phyloP scores from a whole-genome alignment of 2,113 vertebrate species.

The Dasypus novemcinctus region DNA sequence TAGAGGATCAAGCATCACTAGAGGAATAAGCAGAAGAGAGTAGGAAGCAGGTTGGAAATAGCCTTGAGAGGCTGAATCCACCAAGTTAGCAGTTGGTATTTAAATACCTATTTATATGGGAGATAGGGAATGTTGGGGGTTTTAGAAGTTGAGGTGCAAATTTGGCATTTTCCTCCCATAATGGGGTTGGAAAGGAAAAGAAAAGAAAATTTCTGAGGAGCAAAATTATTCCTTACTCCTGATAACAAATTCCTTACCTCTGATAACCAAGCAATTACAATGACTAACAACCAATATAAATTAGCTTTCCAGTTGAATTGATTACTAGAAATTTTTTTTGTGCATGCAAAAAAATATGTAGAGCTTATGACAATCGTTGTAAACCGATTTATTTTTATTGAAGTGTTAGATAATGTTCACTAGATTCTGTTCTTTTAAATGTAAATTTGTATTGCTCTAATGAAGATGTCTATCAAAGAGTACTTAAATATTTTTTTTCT shows the following conservation, averaged over 20 bases:
- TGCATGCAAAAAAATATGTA: not conserved
- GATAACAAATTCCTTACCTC: slow-evolving; percentile 77
- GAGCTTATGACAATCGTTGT: not conserved
- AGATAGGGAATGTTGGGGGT: not conserved
- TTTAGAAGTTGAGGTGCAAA: slow-evolving; percentile 21
- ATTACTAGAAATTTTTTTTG: not conserved
- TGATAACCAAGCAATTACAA: slow-evolving; percentile 79
- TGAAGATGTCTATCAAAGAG: not conserved
- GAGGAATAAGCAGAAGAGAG: slow-evolving; percentile 45
- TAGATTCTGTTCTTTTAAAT: slow-evolving; percentile 19
- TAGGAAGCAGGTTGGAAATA: slow-evolving; percentile 49
- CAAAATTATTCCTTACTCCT: slow-evolving; percentile 76
- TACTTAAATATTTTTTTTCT: slow-evolving; percentile 49
- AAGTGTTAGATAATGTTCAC: not conserved
- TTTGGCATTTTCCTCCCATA: slow-evolving; percentile 59
- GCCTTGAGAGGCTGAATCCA: not conserved
- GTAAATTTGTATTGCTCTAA: not conserved
- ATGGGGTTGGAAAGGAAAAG: slow-evolving; percentile 37
- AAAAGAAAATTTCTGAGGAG: slow-evolving; percentile 70
- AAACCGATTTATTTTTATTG: not conserved
- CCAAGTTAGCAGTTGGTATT: slow-evolving; percentile 59
- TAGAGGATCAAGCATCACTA: not conserved
- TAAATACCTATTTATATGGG: slow-evolving; percentile 58
- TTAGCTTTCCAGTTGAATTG: slow-evolving; percentile 66
- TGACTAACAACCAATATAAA: slow-evolving; percentile 74